phyloP scores from a whole-genome alignment of 2,113 vertebrate genomes.

The Burhinus bistriatus region DNA sequence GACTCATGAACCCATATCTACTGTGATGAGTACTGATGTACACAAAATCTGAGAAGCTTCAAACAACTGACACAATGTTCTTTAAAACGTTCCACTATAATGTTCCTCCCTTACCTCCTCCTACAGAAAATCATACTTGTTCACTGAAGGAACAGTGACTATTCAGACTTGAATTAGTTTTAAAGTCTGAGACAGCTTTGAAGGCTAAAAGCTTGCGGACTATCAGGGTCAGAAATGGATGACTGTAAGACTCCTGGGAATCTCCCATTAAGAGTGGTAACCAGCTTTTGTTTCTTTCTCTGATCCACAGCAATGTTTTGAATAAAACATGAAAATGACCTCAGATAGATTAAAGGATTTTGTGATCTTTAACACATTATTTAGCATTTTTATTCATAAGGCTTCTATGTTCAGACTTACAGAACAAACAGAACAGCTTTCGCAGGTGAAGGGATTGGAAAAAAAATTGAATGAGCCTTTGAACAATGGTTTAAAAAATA shows the following conservation, averaged over 20 bases:
- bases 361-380: neutral
- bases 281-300: neutral
- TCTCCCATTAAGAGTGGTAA: neutral
- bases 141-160: neutral
- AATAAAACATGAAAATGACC: neutral
- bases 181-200: neutral
- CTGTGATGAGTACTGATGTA: neutral
- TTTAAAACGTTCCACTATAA: neutral
- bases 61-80: neutral
- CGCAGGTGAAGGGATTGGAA: neutral
- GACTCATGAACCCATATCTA: neutral
- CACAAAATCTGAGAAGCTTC: neutral
- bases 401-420: neutral
- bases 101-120: neutral
- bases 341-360: neutral
- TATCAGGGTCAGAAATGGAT: neutral
- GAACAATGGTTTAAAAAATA: neutral
- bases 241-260: neutral
- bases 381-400: neutral
- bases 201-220: neutral
- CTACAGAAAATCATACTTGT: neutral
- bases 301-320: neutral
- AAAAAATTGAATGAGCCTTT: neutral
- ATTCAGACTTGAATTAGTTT: neutral
- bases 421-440: neutral